A percentile compares a stretch with the other conserved stretches of the same genome.
These are phyloP conservation scores for Chrysaora quinquecirrha DNA, from an alignment of 30 jellyfish, hydroid and myxozoan genomes.

Conservation along the genomic window DNA sequence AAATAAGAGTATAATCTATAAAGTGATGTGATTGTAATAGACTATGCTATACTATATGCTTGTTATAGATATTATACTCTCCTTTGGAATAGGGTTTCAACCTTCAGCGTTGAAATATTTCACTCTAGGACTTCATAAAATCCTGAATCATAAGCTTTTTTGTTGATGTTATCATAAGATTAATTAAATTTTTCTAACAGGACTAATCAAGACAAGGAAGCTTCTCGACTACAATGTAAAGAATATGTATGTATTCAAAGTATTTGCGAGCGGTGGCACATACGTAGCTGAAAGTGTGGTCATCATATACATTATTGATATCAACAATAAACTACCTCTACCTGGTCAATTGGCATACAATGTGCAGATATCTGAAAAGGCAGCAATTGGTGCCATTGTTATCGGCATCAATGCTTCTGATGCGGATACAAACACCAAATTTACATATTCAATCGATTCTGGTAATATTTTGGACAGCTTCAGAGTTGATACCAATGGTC, in stretches of 20 bases:
- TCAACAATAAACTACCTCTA: conserved; percentile 84
- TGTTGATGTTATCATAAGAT: too few species aligned
- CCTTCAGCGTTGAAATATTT: too few species aligned
- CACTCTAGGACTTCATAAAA: too few species aligned
- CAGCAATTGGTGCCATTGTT: conserved; percentile 75
- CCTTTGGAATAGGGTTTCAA: too few species aligned
- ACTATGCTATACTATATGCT: too few species aligned
- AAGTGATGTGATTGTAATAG: too few species aligned
- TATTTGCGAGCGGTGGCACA: conserved; percentile 56
- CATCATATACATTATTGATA: conserved; percentile 65
- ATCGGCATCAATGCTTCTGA: conserved; percentile 75
- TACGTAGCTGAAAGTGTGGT: conserved; percentile 45
- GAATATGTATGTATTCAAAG: conserved; percentile 59
- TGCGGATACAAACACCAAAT: conserved; percentile 64
- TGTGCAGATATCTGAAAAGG: conserved; percentile 75
- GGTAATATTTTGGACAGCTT: conserved; percentile 74
- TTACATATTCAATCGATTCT: conserved; percentile 62
- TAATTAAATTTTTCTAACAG: too few species aligned
- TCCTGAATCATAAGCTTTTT: too few species aligned
- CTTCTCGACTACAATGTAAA: conserved; percentile 55
- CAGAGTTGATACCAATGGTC: conserved; percentile 76
- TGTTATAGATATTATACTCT: too few species aligned
- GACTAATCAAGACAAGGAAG: conserved; percentile 38
- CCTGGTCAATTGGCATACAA: conserved; percentile 38
- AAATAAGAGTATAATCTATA: too few species aligned